Conservation (phyloP, 2,888 invertebrate species). For the Epirrita christyi region DNA sequence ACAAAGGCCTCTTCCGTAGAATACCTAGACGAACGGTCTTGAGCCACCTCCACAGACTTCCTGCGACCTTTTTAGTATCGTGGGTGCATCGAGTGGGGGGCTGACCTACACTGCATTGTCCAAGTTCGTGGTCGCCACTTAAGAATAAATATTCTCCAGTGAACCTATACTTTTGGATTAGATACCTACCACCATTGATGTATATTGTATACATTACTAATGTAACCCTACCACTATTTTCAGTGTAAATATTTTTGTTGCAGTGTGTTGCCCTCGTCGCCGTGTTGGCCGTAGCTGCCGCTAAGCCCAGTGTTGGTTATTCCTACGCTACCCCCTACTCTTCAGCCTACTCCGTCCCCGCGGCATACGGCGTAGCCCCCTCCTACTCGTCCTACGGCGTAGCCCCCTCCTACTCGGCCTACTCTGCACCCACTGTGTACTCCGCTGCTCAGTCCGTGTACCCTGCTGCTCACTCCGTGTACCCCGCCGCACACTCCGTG, state of each 20-base stretch:
- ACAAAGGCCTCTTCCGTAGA: too few relatives aligned
- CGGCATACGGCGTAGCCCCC: constrained; percentile 31
- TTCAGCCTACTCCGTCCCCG: constrained; percentile 20
- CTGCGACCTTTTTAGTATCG: too few relatives aligned
- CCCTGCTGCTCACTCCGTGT: not conserved
- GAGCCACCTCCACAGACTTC: too few relatives aligned
- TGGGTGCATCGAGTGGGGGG: too few relatives aligned
- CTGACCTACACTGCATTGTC: too few relatives aligned
- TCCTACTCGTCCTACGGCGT: too few relatives aligned
- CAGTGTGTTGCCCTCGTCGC: constrained; percentile 40
- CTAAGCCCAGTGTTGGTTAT: constrained; percentile 33
- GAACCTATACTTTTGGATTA: too few relatives aligned
- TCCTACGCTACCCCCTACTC: constrained; percentile 19
- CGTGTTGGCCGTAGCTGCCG: constrained; percentile 39
- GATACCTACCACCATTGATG: too few relatives aligned
- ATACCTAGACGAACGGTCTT: too few relatives aligned
- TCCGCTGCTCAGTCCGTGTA: constrained; percentile 3
- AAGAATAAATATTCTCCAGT: too few relatives aligned
- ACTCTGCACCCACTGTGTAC: constrained; percentile 21
- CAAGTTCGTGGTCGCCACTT: too few relatives aligned
- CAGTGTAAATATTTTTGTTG: constrained; percentile 18
- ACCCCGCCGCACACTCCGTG: constrained; percentile 15
- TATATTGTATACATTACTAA: too few relatives aligned
- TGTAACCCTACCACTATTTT: not conserved
- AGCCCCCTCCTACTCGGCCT: constrained; percentile 13